Conservation (phyloP, 2,113 vertebrate genomes). For the Podarcis cretensis region DNA sequence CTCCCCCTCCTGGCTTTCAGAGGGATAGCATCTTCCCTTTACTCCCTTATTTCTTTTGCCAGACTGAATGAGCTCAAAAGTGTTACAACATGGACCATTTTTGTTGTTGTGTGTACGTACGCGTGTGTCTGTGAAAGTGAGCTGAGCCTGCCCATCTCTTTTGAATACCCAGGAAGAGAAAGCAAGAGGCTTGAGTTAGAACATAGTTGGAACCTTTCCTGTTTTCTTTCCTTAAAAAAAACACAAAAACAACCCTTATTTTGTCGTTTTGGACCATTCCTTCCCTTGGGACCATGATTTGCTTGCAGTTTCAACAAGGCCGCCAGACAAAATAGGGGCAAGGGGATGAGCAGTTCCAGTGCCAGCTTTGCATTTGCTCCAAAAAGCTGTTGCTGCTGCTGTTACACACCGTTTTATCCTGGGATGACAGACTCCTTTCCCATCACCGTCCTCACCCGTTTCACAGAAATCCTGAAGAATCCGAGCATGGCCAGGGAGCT, state of each 20-base stretch:
- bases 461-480: constrained; percentile 43
- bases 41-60: constrained; percentile 59
- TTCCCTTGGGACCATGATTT: constrained; percentile 17
- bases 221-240: neutral
- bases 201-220: neutral
- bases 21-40: constrained; percentile 51
- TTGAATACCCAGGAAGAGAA: neutral
- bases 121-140: neutral
- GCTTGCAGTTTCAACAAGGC: neutral
- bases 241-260: neutral
- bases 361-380: neutral
- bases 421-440: constrained; percentile 12
- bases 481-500: neutral
- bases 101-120: neutral
- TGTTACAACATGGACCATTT: constrained; percentile 25
- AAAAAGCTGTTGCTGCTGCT: neutral
- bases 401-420: neutral
- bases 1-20: constrained; percentile 58
- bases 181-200: neutral
- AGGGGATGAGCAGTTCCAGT: neutral
- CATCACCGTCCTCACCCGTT: constrained; percentile 3
- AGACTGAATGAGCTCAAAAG: neutral
- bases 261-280: neutral
- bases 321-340: neutral
- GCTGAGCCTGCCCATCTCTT: constrained; percentile 24